Evolutionary conservation across 2,113 vertebrate species (phyloP).

Genomic region (Cnemophilus loriae): DNA sequence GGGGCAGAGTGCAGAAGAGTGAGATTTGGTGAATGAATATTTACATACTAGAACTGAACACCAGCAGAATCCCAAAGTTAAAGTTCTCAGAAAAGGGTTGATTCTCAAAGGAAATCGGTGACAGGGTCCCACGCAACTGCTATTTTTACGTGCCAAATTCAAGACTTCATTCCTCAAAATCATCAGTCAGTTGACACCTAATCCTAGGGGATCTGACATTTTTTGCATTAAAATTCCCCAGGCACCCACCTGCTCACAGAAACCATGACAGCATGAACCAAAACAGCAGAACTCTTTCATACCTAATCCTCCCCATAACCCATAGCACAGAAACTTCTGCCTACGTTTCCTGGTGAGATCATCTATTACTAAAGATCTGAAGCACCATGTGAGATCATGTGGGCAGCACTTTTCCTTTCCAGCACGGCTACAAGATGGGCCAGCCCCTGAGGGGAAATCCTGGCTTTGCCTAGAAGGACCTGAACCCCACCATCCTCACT

Average conservation of each 20-base stretch:
- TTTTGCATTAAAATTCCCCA: slow-evolving; percentile 14
- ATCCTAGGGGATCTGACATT: background rate
- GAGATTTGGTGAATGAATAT: background rate
- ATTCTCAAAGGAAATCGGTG: background rate
- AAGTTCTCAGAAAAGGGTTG: background rate
- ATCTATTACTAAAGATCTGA: background rate
- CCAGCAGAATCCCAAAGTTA: background rate
- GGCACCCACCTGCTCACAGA: slow-evolving; percentile 6
- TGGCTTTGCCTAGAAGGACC: background rate
- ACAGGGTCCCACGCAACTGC: background rate
- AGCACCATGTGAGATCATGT: background rate
- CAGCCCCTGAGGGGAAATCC: background rate
- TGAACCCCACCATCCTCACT: background rate
- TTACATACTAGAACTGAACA: background rate
- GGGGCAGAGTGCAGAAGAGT: background rate
- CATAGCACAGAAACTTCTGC: background rate
- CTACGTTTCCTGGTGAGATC: background rate
- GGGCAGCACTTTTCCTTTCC: background rate
- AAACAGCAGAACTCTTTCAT: background rate
- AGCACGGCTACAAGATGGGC: background rate
- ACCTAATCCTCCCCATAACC: background rate
- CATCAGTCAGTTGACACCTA: slow-evolving; percentile 15
- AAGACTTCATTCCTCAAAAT: background rate
- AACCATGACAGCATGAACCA: background rate
- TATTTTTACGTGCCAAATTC: background rate